Evolutionary conservation across 1,140 invertebrate species (phyloP), one percentile per base, ranked within the genome.

Genomic region (Ruditapes philippinarum): DNA sequence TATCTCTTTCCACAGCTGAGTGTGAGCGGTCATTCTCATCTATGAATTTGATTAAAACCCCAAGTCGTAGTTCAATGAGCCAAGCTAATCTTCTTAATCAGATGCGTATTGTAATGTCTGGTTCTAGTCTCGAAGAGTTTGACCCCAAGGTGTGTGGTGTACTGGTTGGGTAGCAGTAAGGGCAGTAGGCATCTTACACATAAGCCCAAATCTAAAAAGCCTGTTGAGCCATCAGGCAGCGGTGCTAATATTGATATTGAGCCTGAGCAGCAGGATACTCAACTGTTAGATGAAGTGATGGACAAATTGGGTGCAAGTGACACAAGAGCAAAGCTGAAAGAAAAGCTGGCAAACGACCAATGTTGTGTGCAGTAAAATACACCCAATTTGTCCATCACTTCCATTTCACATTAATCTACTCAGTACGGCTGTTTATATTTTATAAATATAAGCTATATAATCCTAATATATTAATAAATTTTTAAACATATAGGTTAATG

Each of bases 331-430:
- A 78, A 78, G 45, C n/a, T 40, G 7, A 42, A 78, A 49, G 5
- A 51, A 14, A 25, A 4, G 7, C 38, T 45, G 42, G 36, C 73
- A 9, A 45, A 42, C 4, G 73, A 78, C 31, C 73, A 78, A 28
- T 78, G 73, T 31, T 78, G 38, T 31, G 7, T 78, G 38, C 73
- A 78, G 73, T 78, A 78, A 45, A n/a, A n/a, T n/a, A n/a, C n/a
- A n/a, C n/a, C n/a, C n/a, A n/a, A n/a, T n/a, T n/a, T n/a, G n/a
- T n/a, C n/a, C n/a, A n/a, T n/a, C n/a, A n/a, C n/a, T n/a, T n/a
- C n/a, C n/a, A n/a, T n/a, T n/a, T n/a, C n/a, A n/a, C n/a, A n/a
- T n/a, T n/a, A n/a, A n/a, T n/a, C n/a, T n/a, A n/a, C n/a, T n/a
- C n/a, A n/a, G n/a, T n/a, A n/a, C n/a, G n/a, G n/a, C n/a, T n/a